Percentiles rank a stretch among this genome's conserved stretches.
Evolutionary conservation across 2,888 invertebrate genomes (phyloP).

Genomic region (Empis livida): DNA sequence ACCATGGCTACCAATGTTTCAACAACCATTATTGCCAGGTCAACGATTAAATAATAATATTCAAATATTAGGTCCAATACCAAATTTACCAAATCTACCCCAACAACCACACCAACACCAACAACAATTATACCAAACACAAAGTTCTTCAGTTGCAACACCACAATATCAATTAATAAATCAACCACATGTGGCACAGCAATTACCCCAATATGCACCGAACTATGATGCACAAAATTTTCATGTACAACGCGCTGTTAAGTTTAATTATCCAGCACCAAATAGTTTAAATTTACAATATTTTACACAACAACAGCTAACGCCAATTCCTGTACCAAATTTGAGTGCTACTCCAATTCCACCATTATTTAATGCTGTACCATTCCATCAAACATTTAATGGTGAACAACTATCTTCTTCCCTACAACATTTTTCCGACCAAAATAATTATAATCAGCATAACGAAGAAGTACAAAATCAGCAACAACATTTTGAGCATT

Average conservation of each 20-base stretch:
- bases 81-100: slow-evolving; percentile 4
- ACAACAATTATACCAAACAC: slow-evolving; percentile 6
- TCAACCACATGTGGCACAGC: slow-evolving; percentile 5
- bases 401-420: slow-evolving; percentile 5
- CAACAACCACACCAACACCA: slow-evolving; percentile 7
- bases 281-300: slow-evolving; percentile 15
- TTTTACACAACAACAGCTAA: slow-evolving; percentile 17
- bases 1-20: slow-evolving; percentile 66
- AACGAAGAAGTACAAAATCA: slow-evolving; percentile 21
- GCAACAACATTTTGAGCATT: slow-evolving; percentile 18
- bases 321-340: slow-evolving; percentile 50
- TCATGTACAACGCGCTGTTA: slow-evolving; percentile 12
- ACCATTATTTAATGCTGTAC: slow-evolving; percentile 48
- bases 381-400: slow-evolving; percentile 31
- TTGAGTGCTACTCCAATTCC: slow-evolving; percentile 47
- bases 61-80: background rate
- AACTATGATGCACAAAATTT: slow-evolving; percentile 9
- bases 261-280: slow-evolving; percentile 8
- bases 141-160: slow-evolving; percentile 8
- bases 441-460: slow-evolving; percentile 12
- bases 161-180: slow-evolving; percentile 6
- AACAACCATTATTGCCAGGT: slow-evolving; percentile 4
- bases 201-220: slow-evolving; percentile 15
- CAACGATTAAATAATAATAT: slow-evolving; percentile 4
- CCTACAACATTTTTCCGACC: slow-evolving; percentile 21